Percentiles rank a stretch among this genome's conserved stretches.
These are phyloP conservation scores for Hyaena hyaena DNA, from an alignment of 2,113 vertebrate species.

Conservation along the genomic window DNA sequence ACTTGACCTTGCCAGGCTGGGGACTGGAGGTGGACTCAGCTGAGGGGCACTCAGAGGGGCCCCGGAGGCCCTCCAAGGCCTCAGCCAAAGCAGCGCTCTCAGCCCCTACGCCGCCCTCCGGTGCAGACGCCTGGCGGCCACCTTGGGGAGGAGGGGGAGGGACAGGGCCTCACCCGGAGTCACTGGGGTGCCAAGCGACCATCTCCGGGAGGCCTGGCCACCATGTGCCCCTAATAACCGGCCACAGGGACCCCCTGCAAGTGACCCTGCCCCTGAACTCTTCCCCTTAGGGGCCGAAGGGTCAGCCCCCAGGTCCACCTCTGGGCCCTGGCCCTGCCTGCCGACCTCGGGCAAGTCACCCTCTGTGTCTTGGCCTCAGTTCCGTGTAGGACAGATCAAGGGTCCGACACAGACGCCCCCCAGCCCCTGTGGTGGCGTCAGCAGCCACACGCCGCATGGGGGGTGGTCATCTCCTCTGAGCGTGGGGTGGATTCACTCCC, in stretches of 20 bases:
- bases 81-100: neutral
- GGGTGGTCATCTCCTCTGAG: neutral
- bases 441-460: accelerated
- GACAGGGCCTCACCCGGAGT: neutral
- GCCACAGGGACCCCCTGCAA: neutral
- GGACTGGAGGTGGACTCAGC: neutral
- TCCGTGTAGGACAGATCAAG: neutral
- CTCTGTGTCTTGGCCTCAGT: neutral
- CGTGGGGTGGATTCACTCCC: accelerated
- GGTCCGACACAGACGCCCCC: accelerated
- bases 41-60: neutral
- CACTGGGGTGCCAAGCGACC: neutral
- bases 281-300: neutral
- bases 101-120: neutral
- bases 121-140: neutral
- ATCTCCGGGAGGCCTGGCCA: neutral
- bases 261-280: too few relatives aligned
- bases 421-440: accelerated
- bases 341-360: too few relatives aligned
- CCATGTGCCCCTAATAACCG: neutral
- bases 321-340: neutral
- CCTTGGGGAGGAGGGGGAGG: neutral
- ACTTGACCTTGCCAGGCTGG: neutral
- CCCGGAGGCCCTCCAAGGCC: neutral
- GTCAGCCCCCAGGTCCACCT: accelerated